These are phyloP conservation scores for Diogma glabrata DNA, from an alignment of 2,888 invertebrate genomes.

Conservation along the genomic window DNA sequence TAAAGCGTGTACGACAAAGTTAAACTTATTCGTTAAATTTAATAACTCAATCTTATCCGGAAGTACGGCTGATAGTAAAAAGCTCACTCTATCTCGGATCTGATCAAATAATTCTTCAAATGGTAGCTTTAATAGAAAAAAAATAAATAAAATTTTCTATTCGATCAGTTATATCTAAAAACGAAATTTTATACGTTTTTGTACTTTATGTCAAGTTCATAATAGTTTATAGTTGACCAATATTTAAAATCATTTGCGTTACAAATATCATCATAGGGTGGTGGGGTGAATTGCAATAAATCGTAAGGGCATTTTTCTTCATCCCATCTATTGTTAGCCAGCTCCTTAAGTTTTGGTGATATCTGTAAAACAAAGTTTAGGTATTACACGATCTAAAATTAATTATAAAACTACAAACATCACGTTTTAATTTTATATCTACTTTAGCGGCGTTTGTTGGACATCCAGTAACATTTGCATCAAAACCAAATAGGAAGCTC, in stretches of 20 bases:
- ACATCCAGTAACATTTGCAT: neutral
- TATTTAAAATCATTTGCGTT: slow-evolving; percentile 34
- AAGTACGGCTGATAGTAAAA: slow-evolving; percentile 32
- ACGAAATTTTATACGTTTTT: slow-evolving; percentile 27
- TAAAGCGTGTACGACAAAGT: slow-evolving; percentile 29
- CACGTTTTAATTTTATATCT: slow-evolving; percentile 2
- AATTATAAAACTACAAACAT: neutral
- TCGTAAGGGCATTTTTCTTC: slow-evolving; percentile 34
- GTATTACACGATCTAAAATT: no score
- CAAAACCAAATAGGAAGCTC: neutral
- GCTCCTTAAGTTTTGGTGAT: slow-evolving; percentile 23
- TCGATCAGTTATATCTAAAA: neutral
- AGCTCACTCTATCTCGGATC: slow-evolving; percentile 32
- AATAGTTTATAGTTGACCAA: slow-evolving; percentile 33
- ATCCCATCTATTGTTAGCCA: slow-evolving; percentile 23
- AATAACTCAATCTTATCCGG: slow-evolving; percentile 29
- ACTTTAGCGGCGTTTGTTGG: neutral
- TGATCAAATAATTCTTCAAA: slow-evolving; percentile 35
- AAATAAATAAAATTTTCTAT: neutral
- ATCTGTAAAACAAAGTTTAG: slow-evolving; percentile 24
- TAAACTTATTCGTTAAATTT: slow-evolving; percentile 30
- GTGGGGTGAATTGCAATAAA: slow-evolving; percentile 34
- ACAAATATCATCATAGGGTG: slow-evolving; percentile 34
- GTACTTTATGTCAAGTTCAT: slow-evolving; percentile 31
- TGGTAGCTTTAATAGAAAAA: neutral